Evolutionary conservation across 2,888 invertebrate genomes (phyloP), one percentile per base, ranked within the genome.

Genomic region (Standfussiana lucernea): DNA sequence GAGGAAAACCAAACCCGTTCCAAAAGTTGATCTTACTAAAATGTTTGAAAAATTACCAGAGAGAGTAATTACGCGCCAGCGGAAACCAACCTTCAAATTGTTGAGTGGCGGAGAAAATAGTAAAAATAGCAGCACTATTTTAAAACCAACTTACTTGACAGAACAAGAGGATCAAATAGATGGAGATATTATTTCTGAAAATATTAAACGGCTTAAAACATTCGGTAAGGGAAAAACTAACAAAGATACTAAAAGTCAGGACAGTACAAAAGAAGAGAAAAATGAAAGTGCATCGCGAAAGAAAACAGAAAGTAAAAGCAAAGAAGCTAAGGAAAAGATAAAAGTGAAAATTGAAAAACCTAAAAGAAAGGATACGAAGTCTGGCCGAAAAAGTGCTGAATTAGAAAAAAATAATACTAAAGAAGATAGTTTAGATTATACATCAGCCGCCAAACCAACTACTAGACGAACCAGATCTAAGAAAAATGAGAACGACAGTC

Each of bases 41-140:
- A 93, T 89, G 75, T 93, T 94, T 77, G 92, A 94, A 74, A 77
- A 90, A 2, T 80, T 95, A 59, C 96, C 96, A 0, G 90, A 93
- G 15, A 92, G 95, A 89, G 84, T 95, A n/a, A 92, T 94, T 53
- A 95, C 93, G 1, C 89, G 96, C 67, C 90, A 93, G 37, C 90
- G 95, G 72, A 96, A 95, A 90, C 95, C 95, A n/a, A 92, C 95
- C 3, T 59, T 85, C 6, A 96, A 93, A 89, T 70, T 93, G 28
- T 87, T 88, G 79, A 88, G 88, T 45, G 85, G 80, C 21, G 69
- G 73, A 5, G 61, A 75, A 67, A 28, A 35, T n/a, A 78, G 71
- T 24, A 92, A 91, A 76, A 91, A 87, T 70, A 42, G 78, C 0
- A 66, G 82, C 6, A 86, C 89, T 53, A 93, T 95, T 67, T 85